phyloP scores from a whole-genome alignment of 2,888 invertebrate species.

The Pristionchus mayeri region DNA sequence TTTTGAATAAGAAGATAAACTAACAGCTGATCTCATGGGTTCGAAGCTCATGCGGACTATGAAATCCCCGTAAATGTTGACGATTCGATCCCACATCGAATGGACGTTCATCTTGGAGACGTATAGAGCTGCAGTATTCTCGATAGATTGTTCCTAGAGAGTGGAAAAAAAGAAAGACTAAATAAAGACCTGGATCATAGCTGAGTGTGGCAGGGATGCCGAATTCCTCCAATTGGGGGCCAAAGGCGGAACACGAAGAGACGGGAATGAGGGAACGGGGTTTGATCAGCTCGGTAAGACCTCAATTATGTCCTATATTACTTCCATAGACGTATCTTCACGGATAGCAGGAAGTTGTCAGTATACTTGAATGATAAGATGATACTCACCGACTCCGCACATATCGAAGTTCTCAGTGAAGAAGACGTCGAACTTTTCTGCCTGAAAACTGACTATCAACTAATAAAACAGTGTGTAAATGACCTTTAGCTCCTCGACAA shows the following conservation, averaged over 20 bases:
- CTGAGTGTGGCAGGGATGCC: background rate
- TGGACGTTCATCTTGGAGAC: background rate
- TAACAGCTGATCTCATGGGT: background rate
- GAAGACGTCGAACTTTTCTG: conserved; percentile 16
- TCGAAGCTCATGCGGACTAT: background rate
- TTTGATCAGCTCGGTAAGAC: background rate
- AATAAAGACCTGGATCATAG: background rate
- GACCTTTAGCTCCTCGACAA: background rate
- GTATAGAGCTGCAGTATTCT: background rate
- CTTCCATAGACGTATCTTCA: no score
- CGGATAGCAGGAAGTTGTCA: no score
- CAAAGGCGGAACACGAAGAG: background rate
- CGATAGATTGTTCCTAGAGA: no score
- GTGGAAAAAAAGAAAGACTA: background rate
- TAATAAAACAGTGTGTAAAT: background rate
- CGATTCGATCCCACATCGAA: conserved; percentile 2
- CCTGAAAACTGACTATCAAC: background rate
- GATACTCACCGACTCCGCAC: conserved; percentile 37
- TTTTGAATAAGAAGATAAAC: background rate
- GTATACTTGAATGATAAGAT: no score
- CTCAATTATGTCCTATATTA: background rate
- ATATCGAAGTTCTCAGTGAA: conserved; percentile 34
- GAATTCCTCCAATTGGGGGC: background rate
- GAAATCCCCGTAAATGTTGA: background rate
- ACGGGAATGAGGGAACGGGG: background rate